Evolutionary conservation across 2,797 vertebrate genomes (phyloP), one percentile per base, ranked within the genome.

Genomic region (Sebastes aleutianus): DNA sequence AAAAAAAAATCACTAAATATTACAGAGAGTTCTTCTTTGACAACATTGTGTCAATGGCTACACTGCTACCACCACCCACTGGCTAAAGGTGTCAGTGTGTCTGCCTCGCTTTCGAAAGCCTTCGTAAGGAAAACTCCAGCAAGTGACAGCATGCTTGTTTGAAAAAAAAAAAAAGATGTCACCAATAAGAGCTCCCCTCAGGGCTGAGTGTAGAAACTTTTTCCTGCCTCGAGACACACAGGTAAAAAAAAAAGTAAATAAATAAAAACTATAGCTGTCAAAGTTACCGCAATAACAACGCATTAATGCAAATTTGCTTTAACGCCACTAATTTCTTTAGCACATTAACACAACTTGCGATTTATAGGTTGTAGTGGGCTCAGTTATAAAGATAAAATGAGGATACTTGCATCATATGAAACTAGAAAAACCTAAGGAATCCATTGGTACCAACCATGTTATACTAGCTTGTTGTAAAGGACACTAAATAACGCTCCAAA

Each of bases 131-230:
- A 83, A 79, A n/a, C 57, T 78, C 54, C 63, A 69, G 57, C 54
- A 76, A 78, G 72, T 89, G 90, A 91, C 91, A 89, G 87, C 74
- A 68, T 54, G 62, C 62, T 71, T 74, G 75, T 70, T 73, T 85
- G 75, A 36, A 54, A 61, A 20, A 64, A 59, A 65, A 58, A 74
- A 67, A 79, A 74, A 59, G 62, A 73, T 67, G 58, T 74, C 75
- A 87, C 74, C 65, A 62, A 62, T 47, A 50, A 62, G 14, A 67
- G 71, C 76, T 82, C 27, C 47, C 71, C 54, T 53, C 31, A 20
- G 63, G 64, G 71, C 59, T 81, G 63, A 36, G 31, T 58, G 39
- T 29, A 65, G 70, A 89, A 77, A 82, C 72, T 68, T 90, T 80
- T 90, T 80, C 43, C 77, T 64, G 65, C 75, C 75, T 73, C 8